Evolutionary conservation across 1,140 invertebrate species (phyloP).

Genomic region (Caenorhabditis tropicalis): DNA sequence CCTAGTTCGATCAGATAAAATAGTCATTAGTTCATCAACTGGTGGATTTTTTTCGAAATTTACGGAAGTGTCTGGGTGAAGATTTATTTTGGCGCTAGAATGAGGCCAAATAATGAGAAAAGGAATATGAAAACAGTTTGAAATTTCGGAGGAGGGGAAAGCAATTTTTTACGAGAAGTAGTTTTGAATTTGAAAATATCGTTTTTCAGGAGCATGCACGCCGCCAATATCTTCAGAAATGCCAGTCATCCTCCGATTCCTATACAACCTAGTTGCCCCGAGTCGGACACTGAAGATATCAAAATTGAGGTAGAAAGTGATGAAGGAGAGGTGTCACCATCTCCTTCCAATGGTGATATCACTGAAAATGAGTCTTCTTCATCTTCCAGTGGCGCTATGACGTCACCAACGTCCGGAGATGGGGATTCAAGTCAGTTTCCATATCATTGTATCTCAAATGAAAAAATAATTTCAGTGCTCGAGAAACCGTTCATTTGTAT

Average conservation of each 20-base stretch:
- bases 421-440: neutral
- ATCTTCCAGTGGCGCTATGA: neutral
- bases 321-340: neutral
- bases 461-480: neutral
- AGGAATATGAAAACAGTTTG: no score
- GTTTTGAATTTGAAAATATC: no score
- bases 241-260: neutral
- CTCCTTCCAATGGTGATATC: neutral
- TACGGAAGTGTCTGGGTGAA: no score
- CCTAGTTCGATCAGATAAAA: no score
- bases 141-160: no score
- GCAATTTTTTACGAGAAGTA: no score
- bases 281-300: neutral
- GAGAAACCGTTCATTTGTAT: slow-evolving; percentile 48
- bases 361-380: slow-evolving; percentile 30
- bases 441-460: no score
- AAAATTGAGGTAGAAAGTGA: slow-evolving; percentile 11
- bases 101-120: no score
- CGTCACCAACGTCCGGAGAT: neutral
- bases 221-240: neutral
- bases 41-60: no score
- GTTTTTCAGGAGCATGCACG: slow-evolving; percentile 30
- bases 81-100: no score
- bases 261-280: neutral
- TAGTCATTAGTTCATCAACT: no score